Percentiles rank a stretch among this genome's conserved stretches.
Evolutionary conservation across 2,797 vertebrate genomes (phyloP).

Genomic region (Poecilia picta): DNA sequence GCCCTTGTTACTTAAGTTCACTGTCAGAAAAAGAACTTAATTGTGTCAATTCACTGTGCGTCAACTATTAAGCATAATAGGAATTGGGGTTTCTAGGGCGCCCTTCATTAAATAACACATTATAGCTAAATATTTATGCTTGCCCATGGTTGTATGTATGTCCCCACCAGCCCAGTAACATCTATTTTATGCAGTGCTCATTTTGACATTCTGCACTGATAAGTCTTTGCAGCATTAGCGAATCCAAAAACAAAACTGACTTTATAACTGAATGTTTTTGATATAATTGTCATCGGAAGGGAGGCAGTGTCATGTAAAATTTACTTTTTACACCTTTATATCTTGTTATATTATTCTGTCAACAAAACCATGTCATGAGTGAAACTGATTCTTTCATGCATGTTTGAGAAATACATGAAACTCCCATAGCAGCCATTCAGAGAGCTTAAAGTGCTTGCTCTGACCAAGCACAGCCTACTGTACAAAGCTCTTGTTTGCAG

Average conservation of each 20-base stretch:
- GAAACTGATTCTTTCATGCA: too few relatives aligned
- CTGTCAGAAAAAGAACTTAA: constrained; percentile 61
- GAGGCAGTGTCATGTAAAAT: too few relatives aligned
- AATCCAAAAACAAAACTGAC: not conserved
- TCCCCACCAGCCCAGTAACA: not conserved
- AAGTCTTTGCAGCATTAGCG: not conserved
- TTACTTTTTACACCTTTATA: too few relatives aligned
- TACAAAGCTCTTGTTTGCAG: too few relatives aligned
- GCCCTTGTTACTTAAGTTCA: constrained; percentile 40
- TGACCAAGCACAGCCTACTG: too few relatives aligned
- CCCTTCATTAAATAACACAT: constrained; percentile 49
- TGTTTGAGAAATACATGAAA: too few relatives aligned
- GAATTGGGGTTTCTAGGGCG: constrained; percentile 59
- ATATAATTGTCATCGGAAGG: too few relatives aligned
- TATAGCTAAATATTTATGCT: not conserved
- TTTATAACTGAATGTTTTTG: not conserved
- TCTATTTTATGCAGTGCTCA: not conserved
- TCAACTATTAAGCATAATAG: constrained; percentile 51
- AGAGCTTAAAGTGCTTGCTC: too few relatives aligned
- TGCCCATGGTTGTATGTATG: not conserved
- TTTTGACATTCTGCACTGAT: not conserved
- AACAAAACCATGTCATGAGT: too few relatives aligned
- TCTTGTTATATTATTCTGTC: too few relatives aligned
- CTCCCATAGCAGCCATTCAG: too few relatives aligned
- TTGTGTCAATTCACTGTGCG: constrained; percentile 50